Conservation (phyloP, 2,888 invertebrate species). For the Drosophila neonasuta region DNA sequence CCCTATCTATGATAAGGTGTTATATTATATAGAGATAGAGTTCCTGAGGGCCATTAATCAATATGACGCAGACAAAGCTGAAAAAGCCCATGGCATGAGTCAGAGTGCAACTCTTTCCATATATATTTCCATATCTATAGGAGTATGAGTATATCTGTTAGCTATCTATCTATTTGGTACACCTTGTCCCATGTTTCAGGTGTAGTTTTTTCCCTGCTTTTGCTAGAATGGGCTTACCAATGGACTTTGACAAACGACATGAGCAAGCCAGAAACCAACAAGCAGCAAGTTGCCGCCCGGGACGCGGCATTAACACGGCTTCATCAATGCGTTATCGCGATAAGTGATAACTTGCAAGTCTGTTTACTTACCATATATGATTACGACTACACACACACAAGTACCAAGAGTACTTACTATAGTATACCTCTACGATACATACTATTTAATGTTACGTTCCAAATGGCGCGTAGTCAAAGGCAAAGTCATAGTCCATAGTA, state of each 20-base stretch:
- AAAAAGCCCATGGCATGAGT: constrained; percentile 40
- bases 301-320: constrained; percentile 40
- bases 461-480: constrained; percentile 45
- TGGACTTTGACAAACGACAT: constrained; percentile 49
- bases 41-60: constrained; percentile 50
- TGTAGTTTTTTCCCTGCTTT: background rate
- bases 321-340: constrained; percentile 39
- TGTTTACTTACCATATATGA: constrained; percentile 30
- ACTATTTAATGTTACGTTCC: constrained; percentile 31
- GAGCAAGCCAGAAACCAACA: background rate
- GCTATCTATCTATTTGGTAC: constrained; percentile 33
- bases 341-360: constrained; percentile 47
- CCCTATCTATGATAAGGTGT: background rate
- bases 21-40: constrained; percentile 15
- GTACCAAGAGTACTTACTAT: background rate
- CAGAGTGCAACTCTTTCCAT: constrained; percentile 18
- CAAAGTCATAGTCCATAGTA: background rate
- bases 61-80: constrained; percentile 33
- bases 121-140: background rate
- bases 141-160: background rate
- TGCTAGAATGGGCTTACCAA: constrained; percentile 29
- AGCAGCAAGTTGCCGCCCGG: constrained; percentile 14
- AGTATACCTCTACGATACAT: background rate
- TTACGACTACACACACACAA: background rate
- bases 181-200: constrained; percentile 35